phyloP scores from a whole-genome alignment of 2,888 invertebrate genomes.

The Temnothorax ravouxi region DNA sequence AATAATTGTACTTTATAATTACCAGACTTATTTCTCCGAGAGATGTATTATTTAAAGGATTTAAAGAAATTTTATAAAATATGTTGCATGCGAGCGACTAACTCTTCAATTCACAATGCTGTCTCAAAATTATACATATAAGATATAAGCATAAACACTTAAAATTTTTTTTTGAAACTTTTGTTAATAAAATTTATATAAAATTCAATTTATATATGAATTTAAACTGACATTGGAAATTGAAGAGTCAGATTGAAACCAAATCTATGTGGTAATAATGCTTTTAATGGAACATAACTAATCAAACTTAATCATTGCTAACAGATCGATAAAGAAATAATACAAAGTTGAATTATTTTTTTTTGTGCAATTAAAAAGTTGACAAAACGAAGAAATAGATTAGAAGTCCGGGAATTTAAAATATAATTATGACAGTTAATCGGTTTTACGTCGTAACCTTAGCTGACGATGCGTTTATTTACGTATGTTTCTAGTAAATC shows the following conservation, averaged over 20 bases:
- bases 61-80: slow-evolving; percentile 8
- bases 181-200: background rate
- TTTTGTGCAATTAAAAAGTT: background rate
- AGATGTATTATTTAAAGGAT: slow-evolving; percentile 22
- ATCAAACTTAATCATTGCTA: background rate
- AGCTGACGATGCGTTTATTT: background rate
- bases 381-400: background rate
- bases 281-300: background rate
- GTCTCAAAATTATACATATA: slow-evolving; percentile 16
- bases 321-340: background rate
- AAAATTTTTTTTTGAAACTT: background rate
- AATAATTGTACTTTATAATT: slow-evolving; percentile 19
- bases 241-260: slow-evolving; percentile 1
- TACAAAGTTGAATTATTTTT: background rate
- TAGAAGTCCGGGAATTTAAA: background rate
- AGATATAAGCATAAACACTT: background rate
- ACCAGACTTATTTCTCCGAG: background rate
- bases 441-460: background rate
- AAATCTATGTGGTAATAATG: background rate
- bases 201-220: background rate
- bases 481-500: background rate
- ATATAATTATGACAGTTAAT: background rate
- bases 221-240: background rate
- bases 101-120: slow-evolving; percentile 1
- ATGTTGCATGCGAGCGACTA: background rate